These are phyloP conservation scores for Sarcophaga bullata DNA, from an alignment of 1,140 invertebrate species.

Conservation along the genomic window DNA sequence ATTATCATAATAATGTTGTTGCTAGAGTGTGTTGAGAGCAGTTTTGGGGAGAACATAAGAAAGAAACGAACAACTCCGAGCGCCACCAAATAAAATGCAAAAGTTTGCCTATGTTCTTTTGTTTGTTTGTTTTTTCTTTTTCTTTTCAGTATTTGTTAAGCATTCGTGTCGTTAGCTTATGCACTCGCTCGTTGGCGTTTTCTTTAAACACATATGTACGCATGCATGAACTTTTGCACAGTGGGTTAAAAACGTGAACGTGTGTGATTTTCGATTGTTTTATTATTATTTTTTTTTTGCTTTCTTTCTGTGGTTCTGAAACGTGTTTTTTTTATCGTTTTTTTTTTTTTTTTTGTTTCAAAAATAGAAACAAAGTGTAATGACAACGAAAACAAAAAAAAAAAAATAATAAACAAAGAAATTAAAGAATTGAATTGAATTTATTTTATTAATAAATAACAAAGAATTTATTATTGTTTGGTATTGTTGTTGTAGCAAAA, in stretches of 20 bases:
- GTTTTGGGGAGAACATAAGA: too few relatives aligned
- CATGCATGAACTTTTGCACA: background rate
- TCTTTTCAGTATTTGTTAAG: conserved; percentile 29
- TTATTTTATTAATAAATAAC: too few relatives aligned
- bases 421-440: too few relatives aligned
- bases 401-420: too few relatives aligned
- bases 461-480: too few relatives aligned
- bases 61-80: background rate
- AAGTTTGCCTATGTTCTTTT: background rate
- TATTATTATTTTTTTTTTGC: background rate
- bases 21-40: too few relatives aligned
- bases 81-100: background rate
- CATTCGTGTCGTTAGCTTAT: conserved; percentile 22
- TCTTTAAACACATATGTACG: background rate
- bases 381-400: too few relatives aligned
- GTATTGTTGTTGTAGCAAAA: too few relatives aligned
- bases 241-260: background rate
- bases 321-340: background rate
- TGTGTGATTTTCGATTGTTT: too few relatives aligned
- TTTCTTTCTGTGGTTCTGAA: background rate
- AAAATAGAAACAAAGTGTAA: too few relatives aligned
- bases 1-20: too few relatives aligned
- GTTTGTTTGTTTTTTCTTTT: background rate
- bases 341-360: too few relatives aligned
- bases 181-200: background rate